Percentiles rank a stretch among this genome's conserved stretches.
phyloP scores from a whole-genome alignment of 1,140 invertebrate species.

The Coenobita brevimanus region DNA sequence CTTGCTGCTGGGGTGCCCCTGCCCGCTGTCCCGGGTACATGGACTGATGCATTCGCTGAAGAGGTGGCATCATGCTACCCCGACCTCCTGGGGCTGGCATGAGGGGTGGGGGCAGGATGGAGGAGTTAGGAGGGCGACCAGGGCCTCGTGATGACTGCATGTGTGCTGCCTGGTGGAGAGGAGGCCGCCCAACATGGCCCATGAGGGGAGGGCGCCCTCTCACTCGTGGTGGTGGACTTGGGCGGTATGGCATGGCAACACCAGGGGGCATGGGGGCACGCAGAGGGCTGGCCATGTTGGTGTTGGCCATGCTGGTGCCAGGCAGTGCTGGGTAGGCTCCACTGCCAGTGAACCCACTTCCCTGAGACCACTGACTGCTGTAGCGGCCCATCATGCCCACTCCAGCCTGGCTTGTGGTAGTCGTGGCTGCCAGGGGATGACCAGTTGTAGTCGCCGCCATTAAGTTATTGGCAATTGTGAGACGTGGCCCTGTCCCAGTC shows the following conservation, averaged over 20 bases:
- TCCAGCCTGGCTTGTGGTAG: constrained; percentile 50
- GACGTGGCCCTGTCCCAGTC: constrained; percentile 34
- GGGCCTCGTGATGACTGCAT: constrained; percentile 58
- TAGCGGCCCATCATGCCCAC: constrained; percentile 50
- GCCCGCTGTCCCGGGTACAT: constrained; percentile 52
- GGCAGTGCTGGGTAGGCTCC: constrained; percentile 33
- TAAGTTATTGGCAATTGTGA: constrained; percentile 68
- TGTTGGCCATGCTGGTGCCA: constrained; percentile 54
- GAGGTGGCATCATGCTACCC: constrained; percentile 66
- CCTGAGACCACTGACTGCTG: constrained; percentile 62
- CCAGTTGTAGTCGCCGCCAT: constrained; percentile 60
- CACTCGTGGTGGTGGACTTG: constrained; percentile 65
- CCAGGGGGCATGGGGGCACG: constrained; percentile 59
- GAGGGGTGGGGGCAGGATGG: constrained; percentile 64
- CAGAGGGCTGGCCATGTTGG: constrained; percentile 47
- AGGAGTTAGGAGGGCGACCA: constrained; percentile 63
- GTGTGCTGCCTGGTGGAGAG: constrained; percentile 51
- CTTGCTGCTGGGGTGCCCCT: constrained; percentile 47
- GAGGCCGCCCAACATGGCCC: constrained; percentile 66
- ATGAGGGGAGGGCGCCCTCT: constrained; percentile 66
- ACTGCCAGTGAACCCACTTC: constrained; percentile 29
- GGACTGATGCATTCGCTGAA: constrained; percentile 62
- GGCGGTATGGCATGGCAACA: constrained; percentile 65
- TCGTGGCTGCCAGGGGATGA: constrained; percentile 45
- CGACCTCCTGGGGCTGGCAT: constrained; percentile 68